These are phyloP conservation scores for Chrysodeixis includens DNA, from an alignment of 2,888 invertebrate species.

Conservation along the genomic window DNA sequence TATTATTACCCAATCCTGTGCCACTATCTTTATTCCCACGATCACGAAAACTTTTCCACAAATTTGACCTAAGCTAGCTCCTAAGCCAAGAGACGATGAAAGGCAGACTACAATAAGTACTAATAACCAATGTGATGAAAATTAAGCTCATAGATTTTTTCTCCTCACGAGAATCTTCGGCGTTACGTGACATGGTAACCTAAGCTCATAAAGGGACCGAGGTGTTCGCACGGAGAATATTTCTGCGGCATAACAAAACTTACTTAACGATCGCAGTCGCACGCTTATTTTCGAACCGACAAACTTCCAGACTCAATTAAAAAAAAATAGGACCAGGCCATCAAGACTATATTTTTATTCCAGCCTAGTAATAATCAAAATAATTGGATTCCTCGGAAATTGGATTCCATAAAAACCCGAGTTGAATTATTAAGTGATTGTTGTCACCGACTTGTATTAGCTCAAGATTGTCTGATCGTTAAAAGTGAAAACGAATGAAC, in stretches of 20 bases:
- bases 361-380: slow-evolving; percentile 20
- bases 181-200: slow-evolving; percentile 73
- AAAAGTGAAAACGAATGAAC: slow-evolving; percentile 45
- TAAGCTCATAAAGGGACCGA: slow-evolving; percentile 69
- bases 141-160: slow-evolving; percentile 52
- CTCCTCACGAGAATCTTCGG: slow-evolving; percentile 63
- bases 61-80: background rate
- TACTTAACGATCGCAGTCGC: slow-evolving; percentile 39
- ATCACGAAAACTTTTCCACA: background rate
- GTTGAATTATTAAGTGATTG: slow-evolving; percentile 22
- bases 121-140: slow-evolving; percentile 47
- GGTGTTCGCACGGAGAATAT: slow-evolving; percentile 62
- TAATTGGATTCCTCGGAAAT: slow-evolving; percentile 27
- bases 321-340: slow-evolving; percentile 21
- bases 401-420: slow-evolving; percentile 28
- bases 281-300: slow-evolving; percentile 39
- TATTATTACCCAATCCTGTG: too few relatives aligned
- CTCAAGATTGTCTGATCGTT: slow-evolving; percentile 16
- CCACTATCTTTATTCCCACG: background rate
- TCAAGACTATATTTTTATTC: slow-evolving; percentile 23
- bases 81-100: slow-evolving; percentile 5
- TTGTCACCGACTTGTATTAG: slow-evolving; percentile 25
- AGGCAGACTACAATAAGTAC: slow-evolving; percentile 14
- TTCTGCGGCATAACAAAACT: slow-evolving; percentile 61
- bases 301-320: slow-evolving; percentile 46